Evolutionary conservation across 1,140 invertebrate species (phyloP).

Genomic region (Habropoda laboriosa): DNA sequence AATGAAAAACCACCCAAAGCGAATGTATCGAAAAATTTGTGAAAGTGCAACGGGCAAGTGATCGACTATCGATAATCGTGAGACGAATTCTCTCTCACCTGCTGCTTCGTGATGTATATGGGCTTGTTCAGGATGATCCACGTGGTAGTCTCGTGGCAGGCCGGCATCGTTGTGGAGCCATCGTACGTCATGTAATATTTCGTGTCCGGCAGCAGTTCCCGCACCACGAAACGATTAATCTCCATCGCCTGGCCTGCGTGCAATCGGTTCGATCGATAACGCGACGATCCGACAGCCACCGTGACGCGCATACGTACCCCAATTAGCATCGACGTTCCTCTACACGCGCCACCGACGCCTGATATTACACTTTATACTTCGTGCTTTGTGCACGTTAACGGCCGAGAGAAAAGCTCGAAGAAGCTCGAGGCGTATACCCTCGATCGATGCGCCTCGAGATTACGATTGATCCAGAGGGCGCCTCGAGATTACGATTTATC

Average conservation of each 20-base stretch:
- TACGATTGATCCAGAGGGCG: background rate
- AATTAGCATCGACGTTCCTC: slow-evolving; percentile 38
- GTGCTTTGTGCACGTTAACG: slow-evolving; percentile 4
- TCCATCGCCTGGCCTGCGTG: slow-evolving; percentile 88
- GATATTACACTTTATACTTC: background rate
- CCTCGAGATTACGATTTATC: too few species aligned
- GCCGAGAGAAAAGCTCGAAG: slow-evolving; percentile 10
- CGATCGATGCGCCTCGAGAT: background rate
- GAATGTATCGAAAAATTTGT: too few species aligned
- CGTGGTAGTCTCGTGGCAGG: slow-evolving; percentile 95
- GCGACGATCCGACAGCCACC: slow-evolving; percentile 63
- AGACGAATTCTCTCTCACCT: slow-evolving; percentile 85
- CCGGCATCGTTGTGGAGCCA: slow-evolving; percentile 96
- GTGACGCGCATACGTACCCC: slow-evolving; percentile 51
- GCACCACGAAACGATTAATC: slow-evolving; percentile 91
- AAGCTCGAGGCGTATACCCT: background rate
- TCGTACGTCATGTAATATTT: slow-evolving; percentile 99
- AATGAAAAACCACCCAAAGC: too few species aligned
- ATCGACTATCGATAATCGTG: too few species aligned
- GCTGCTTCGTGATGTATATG: slow-evolving; percentile 97
- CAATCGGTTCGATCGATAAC: slow-evolving; percentile 75
- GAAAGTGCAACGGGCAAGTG: too few species aligned
- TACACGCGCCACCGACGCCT: background rate
- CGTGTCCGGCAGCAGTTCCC: slow-evolving; percentile 94
- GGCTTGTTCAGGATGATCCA: slow-evolving; percentile 98